phyloP scores from a whole-genome alignment of 2,888 invertebrate species.

The Achlya flavicornis region DNA sequence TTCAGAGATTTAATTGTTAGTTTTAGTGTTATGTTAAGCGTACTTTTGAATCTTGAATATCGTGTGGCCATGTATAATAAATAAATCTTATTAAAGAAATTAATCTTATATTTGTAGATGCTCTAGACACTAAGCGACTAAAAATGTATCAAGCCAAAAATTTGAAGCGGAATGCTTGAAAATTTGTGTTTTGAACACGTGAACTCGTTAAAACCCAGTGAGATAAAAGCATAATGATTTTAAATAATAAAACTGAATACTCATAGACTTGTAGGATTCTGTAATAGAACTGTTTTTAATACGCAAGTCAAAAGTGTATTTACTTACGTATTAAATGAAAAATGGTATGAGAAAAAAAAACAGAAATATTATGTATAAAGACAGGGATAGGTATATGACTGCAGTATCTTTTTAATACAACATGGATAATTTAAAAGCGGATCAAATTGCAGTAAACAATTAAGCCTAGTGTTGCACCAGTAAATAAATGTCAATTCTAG shows the following conservation, averaged over 20 bases:
- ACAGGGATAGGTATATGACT: neutral
- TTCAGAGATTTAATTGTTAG: slow-evolving; percentile 47
- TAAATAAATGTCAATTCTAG: slow-evolving; percentile 53
- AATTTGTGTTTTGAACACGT: slow-evolving; percentile 83
- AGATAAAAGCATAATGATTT: slow-evolving; percentile 68
- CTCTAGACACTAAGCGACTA: slow-evolving; percentile 63
- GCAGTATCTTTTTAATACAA: neutral
- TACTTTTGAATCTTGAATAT: slow-evolving; percentile 53
- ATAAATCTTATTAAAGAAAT: slow-evolving; percentile 34
- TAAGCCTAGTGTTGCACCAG: slow-evolving; percentile 1
- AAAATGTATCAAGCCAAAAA: slow-evolving; percentile 81
- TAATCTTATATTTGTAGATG: slow-evolving; percentile 54
- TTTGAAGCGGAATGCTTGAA: slow-evolving; percentile 82
- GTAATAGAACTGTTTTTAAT: slow-evolving; percentile 41
- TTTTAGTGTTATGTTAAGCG: slow-evolving; percentile 39
- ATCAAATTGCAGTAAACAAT: neutral
- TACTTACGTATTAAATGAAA: neutral
- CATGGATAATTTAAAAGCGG: neutral
- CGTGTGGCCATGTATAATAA: slow-evolving; percentile 76
- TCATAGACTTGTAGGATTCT: slow-evolving; percentile 66
- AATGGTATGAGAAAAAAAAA: neutral
- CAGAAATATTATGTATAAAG: neutral
- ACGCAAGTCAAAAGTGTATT: slow-evolving; percentile 21
- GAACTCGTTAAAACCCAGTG: slow-evolving; percentile 70
- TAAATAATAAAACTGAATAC: slow-evolving; percentile 61